These are phyloP conservation scores for Peromyscus aztecus DNA, from an alignment of 2,797 vertebrate species.

Conservation along the genomic window DNA sequence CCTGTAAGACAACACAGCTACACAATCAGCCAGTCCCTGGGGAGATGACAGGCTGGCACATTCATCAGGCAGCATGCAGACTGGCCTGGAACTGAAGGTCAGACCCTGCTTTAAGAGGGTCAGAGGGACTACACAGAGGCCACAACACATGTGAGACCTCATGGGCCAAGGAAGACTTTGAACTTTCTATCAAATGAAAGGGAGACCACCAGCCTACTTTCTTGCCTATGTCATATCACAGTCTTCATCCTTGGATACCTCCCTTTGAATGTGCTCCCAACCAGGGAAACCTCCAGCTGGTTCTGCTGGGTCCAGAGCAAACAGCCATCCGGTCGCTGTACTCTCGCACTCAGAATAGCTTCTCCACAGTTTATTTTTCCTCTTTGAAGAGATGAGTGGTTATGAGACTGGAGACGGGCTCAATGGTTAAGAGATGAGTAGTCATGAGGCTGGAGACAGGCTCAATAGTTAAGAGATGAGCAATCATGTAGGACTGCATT, in stretches of 20 bases:
- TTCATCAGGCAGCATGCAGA: neutral
- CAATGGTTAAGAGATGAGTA: neutral
- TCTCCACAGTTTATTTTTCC: neutral
- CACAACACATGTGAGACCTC: fast-evolving
- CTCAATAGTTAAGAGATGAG: neutral
- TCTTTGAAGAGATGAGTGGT: neutral
- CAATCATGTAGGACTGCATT: neutral
- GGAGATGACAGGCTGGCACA: fast-evolving
- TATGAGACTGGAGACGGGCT: too few relatives aligned
- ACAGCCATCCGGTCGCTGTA: neutral
- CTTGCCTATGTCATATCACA: neutral
- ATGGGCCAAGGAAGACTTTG: neutral
- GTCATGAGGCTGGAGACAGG: too few relatives aligned
- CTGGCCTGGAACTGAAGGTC: fast-evolving
- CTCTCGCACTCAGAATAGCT: neutral
- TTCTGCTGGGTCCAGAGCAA: neutral
- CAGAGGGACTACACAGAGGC: neutral
- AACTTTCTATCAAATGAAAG: neutral
- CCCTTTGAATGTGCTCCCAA: too few relatives aligned
- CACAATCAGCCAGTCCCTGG: neutral
- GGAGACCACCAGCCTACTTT: neutral
- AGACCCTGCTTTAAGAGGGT: fast-evolving
- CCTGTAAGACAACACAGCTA: neutral
- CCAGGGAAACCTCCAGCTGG: neutral
- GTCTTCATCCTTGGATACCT: too few relatives aligned